Percentiles rank a stretch among this genome's conserved stretches.
Conservation (phyloP, 2,113 vertebrate genomes). For the Triplophysa tibetana region DNA sequence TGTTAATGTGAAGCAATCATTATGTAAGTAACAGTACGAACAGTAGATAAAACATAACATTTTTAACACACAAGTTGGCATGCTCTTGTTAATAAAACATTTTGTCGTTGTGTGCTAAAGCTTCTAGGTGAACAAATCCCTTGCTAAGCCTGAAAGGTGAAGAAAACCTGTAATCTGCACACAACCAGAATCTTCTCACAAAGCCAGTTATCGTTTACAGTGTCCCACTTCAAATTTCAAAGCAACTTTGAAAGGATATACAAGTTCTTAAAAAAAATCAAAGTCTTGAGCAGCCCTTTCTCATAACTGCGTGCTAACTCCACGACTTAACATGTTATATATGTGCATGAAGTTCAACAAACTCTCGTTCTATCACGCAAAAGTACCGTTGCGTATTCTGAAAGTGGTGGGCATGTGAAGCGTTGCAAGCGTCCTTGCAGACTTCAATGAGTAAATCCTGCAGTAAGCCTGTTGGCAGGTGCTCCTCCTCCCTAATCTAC, state of each 20-base stretch:
- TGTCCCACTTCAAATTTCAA: slow-evolving; percentile 41
- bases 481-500: slow-evolving; percentile 62
- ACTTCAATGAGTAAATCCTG: slow-evolving; percentile 48
- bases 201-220: slow-evolving; percentile 35
- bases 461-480: slow-evolving; percentile 46
- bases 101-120: slow-evolving; percentile 43
- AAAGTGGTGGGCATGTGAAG: slow-evolving; percentile 17
- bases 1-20: too few species aligned
- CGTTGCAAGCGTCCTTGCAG: slow-evolving; percentile 32
- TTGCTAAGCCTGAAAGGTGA: slow-evolving; percentile 34
- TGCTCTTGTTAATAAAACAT: slow-evolving; percentile 23
- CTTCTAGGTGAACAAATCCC: slow-evolving; percentile 47
- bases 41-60: slow-evolving; percentile 5
- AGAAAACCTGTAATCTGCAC: slow-evolving; percentile 48
- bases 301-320: slow-evolving; percentile 6
- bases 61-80: slow-evolving; percentile 1
- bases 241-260: not conserved
- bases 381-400: not conserved
- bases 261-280: too few species aligned
- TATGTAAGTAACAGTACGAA: too few species aligned
- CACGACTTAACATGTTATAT: not conserved
- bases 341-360: not conserved
- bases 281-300: slow-evolving; percentile 14
- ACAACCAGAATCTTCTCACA: slow-evolving; percentile 40
- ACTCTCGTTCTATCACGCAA: not conserved